These are phyloP conservation scores for Plebejus melissa DNA, from an alignment of 2,888 invertebrate genomes.

Conservation along the genomic window DNA sequence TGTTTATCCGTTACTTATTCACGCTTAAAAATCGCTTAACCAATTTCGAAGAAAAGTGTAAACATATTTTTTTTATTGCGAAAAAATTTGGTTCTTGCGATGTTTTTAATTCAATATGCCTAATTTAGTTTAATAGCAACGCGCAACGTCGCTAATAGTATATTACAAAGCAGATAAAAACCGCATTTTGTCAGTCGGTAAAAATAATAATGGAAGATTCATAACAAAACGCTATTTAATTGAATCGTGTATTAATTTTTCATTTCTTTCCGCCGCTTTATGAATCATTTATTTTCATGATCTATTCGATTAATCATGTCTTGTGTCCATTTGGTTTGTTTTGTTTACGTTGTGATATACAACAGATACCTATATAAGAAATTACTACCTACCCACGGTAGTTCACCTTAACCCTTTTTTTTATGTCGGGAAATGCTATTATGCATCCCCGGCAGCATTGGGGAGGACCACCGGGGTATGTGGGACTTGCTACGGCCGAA, in stretches of 20 bases:
- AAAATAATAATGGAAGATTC: background rate
- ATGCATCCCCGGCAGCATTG: too few species aligned
- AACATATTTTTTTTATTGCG: too few species aligned
- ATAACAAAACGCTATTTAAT: slow-evolving; percentile 7
- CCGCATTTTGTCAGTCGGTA: background rate
- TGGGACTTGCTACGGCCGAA: too few species aligned
- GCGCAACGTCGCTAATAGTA: background rate
- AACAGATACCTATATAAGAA: too few species aligned
- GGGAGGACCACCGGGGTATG: too few species aligned
- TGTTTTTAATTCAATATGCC: background rate
- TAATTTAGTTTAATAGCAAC: background rate
- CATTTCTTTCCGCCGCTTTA: slow-evolving; percentile 1
- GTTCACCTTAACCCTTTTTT: too few species aligned
- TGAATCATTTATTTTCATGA: slow-evolving; percentile 13
- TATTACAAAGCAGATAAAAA: background rate
- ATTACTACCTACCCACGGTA: too few species aligned
- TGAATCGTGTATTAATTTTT: slow-evolving; percentile 21
- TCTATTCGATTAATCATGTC: background rate
- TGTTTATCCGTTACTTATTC: too few species aligned
- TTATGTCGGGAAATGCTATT: too few species aligned
- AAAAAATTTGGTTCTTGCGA: too few species aligned
- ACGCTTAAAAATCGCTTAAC: too few species aligned
- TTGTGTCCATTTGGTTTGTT: background rate
- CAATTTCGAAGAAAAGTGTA: too few species aligned
- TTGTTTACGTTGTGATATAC: background rate